Evolutionary conservation across 2,797 vertebrate species (phyloP).

Genomic region (Falco rusticolus): DNA sequence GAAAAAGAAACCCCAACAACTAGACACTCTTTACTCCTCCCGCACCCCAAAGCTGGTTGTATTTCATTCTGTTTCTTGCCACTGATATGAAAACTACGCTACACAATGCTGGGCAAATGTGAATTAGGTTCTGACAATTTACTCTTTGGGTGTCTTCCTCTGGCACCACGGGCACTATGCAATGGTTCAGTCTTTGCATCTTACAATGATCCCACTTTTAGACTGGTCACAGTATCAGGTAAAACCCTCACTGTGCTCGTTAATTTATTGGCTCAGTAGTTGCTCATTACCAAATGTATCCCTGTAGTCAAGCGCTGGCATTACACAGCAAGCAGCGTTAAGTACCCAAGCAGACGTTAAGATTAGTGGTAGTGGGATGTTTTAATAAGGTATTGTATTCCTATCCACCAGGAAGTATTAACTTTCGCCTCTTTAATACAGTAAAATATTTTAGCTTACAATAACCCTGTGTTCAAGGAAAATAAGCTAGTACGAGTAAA

Average conservation of each 20-base stretch:
- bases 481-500: background rate
- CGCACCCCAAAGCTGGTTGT: background rate
- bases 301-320: background rate
- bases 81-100: background rate
- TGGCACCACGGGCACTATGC: background rate
- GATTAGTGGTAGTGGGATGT: background rate
- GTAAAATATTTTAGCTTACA: background rate
- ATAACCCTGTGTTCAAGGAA: background rate
- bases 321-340: background rate
- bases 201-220: rapidly evolving
- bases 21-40: background rate
- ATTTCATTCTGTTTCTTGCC: background rate
- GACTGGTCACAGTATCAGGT: background rate
- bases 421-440: background rate
- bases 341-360: background rate
- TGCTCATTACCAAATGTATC: background rate
- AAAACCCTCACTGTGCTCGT: background rate
- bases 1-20: background rate
- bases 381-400: background rate
- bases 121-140: background rate
- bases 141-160: background rate
- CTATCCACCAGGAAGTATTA: background rate
- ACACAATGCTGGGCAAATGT: background rate
- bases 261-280: background rate
- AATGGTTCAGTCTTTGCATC: background rate